Evolutionary conservation across 1,140 invertebrate genomes (phyloP), one percentile per base, ranked within the genome.

Genomic region (Monochamus saltuarius): DNA sequence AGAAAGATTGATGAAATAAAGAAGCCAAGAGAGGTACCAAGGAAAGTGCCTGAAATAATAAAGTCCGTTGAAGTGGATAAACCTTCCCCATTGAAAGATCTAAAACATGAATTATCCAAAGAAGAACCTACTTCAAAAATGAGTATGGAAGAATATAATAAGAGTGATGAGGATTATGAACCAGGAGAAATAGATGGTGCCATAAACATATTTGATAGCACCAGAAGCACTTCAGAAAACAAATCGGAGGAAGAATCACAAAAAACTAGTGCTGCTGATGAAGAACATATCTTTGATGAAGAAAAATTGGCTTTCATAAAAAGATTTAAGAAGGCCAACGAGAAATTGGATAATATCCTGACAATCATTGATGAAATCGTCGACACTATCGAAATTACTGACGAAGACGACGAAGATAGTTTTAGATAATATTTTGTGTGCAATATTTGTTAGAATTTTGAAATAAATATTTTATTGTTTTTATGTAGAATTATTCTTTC

Each of bases 361-460:
- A 73, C 72, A 50, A 77, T 78, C 10, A 79, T 81, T 1, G 78
- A 80, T 61, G 72, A 78, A 34, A 81, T 81, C 42, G 79, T 82
- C 9, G 79, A 79, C 62, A 78, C 79, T 40, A 79, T 80, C 59
- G 78, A 79, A 62, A 78, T 80, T 17, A 77, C 74, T 16, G 76
- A 80, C 43, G 78, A 80, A 68, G 50, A 64, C 17, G 43, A 56
- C 13, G 40, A 60, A 45, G 42, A 56, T 34, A 22, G 35, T n/a
- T 19, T 36, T n/a, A 22, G 53, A 43, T 56, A 43, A 53, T 29
- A 22, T 53, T 51, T 53, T 19, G 40, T 56, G 13, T 56, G 42
- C 29, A 9, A 37, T 14, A 14, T 34, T 56, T 56, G 53, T 56
- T 56, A 42, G 29, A n/a, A 45, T 56, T 56, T 38, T 56, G 43